These are phyloP conservation scores for Lethrus apterus DNA, from an alignment of 1,140 invertebrate genomes.

Conservation along the genomic window DNA sequence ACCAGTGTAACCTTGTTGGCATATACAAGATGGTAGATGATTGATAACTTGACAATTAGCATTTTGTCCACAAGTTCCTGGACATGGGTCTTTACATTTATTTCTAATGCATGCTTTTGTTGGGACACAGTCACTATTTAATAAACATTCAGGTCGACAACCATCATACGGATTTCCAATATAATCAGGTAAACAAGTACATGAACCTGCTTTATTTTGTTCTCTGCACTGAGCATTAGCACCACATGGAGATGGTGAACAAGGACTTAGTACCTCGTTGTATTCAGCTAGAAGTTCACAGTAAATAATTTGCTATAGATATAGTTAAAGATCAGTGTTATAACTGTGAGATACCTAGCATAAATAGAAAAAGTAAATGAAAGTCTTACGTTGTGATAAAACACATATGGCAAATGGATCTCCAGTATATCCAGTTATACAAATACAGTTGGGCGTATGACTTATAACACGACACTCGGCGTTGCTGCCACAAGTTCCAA, in stretches of 20 bases:
- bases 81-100: conserved; percentile 71
- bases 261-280: conserved; percentile 49
- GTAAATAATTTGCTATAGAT: too few relatives aligned
- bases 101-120: conserved; percentile 71
- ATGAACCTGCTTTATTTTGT: conserved; percentile 57
- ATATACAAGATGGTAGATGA: conserved; percentile 63
- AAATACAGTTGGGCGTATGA: conserved; percentile 55
- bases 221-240: conserved; percentile 71
- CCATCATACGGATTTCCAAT: conserved; percentile 70
- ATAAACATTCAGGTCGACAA: conserved; percentile 73
- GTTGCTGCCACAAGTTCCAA: conserved; percentile 52
- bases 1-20: conserved; percentile 58
- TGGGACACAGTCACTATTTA: conserved; percentile 72
- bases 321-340: too few relatives aligned
- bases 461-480: conserved; percentile 58
- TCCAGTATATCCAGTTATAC: conserved; percentile 47
- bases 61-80: conserved; percentile 64
- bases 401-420: conserved; percentile 52
- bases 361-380: too few relatives aligned
- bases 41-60: conserved; percentile 58
- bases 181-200: conserved; percentile 71
- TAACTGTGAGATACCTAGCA: too few relatives aligned
- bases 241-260: conserved; percentile 73
- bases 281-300: too few relatives aligned
- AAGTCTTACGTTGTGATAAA: conserved; percentile 16